phyloP scores from a whole-genome alignment of 1,140 invertebrate species.

The Listronotus oregonensis region DNA sequence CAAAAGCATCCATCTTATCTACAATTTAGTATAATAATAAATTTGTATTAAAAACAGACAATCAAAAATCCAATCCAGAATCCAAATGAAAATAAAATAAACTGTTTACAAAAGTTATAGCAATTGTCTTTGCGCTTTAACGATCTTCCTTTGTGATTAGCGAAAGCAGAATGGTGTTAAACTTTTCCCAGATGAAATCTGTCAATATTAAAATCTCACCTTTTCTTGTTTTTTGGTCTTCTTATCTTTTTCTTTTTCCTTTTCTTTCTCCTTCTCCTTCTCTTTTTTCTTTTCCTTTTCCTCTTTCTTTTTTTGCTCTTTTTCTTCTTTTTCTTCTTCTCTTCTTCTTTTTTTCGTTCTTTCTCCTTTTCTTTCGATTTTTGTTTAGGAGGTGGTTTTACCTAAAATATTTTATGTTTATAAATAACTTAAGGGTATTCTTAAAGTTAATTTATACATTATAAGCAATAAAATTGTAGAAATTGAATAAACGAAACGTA shows the following conservation, averaged over 20 bases:
- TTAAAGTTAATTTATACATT: no score
- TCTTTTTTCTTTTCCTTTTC: conserved; percentile 58
- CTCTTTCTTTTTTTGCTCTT: conserved; percentile 66
- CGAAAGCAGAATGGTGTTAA: background rate
- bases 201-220: conserved; percentile 44
- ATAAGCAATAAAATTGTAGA: no score
- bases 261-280: conserved; percentile 58
- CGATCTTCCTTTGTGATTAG: conserved; percentile 31
- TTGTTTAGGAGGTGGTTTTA: conserved; percentile 53
- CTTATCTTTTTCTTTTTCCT: conserved; percentile 58
- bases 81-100: conserved; percentile 1
- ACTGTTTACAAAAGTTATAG: no score
- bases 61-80: conserved; percentile 32
- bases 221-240: conserved; percentile 65
- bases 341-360: conserved; percentile 70
- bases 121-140: background rate
- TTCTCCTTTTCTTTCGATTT: conserved; percentile 65
- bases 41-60: background rate
- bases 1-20: no score
- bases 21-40: no score
- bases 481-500: no score
- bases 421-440: no score
- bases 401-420: conserved; percentile 14
- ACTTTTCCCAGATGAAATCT: background rate
- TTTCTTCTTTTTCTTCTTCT: conserved; percentile 66